Conservation (phyloP, 2,113 vertebrate genomes). For the Pachyramphus minor region DNA sequence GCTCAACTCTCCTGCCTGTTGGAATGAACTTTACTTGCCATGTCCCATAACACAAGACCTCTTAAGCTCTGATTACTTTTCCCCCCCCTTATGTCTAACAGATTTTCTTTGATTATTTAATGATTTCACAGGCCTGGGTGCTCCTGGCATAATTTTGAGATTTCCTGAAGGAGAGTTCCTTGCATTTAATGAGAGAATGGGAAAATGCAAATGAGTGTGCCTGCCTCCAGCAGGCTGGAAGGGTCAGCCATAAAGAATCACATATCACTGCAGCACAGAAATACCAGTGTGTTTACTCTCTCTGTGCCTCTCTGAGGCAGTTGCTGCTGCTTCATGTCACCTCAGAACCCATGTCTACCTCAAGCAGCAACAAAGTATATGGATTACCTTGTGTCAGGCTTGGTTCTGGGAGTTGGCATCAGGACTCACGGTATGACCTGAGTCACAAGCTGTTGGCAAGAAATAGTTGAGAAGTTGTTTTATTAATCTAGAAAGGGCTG, state of each 20-base stretch:
- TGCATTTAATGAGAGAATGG: constrained; percentile 16
- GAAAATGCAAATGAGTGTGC: neutral
- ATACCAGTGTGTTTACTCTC: neutral
- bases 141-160: neutral
- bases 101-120: neutral
- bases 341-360: neutral
- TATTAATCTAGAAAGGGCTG: neutral
- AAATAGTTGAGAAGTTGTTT: neutral
- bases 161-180: neutral
- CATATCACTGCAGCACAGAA: neutral
- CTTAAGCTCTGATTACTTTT: neutral
- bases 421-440: neutral
- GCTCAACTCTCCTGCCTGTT: neutral
- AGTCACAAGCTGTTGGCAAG: neutral
- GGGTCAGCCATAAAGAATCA: neutral
- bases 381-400: neutral
- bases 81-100: neutral
- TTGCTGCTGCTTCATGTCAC: neutral
- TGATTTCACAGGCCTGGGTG: neutral
- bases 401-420: neutral
- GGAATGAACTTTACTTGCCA: neutral
- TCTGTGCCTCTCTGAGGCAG: neutral
- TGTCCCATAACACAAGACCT: neutral
- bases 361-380: neutral
- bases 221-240: neutral